Percentiles rank a stretch among this genome's conserved stretches.
These are phyloP conservation scores for Subacronicta megacephala DNA, from an alignment of 2,888 invertebrate genomes.

Conservation along the genomic window DNA sequence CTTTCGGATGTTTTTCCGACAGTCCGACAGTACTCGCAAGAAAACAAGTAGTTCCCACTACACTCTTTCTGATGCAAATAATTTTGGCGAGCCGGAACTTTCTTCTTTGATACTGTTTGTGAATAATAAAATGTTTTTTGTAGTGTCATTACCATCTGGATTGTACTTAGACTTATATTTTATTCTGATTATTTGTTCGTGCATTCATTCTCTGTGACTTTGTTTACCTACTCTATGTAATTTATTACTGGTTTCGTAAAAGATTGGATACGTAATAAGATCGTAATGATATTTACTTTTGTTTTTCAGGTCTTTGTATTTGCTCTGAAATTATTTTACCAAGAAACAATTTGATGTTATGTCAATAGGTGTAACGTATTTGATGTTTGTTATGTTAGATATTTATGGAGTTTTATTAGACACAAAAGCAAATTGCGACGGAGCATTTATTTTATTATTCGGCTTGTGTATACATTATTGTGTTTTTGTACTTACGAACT, in stretches of 20 bases:
- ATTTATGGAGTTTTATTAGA: conserved; percentile 4
- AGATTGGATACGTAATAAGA: conserved; percentile 10
- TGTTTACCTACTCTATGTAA: conserved; percentile 21
- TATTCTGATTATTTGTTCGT: conserved; percentile 44
- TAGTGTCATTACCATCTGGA: conserved; percentile 62
- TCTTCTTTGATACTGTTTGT: conserved; percentile 70
- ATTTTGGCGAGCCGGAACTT: conserved; percentile 71
- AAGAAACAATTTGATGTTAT: conserved; percentile 5
- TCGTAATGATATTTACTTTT: conserved; percentile 18
- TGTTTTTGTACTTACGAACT: neutral
- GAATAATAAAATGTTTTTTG: conserved; percentile 72
- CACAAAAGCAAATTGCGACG: neutral
- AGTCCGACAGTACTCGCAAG: conserved; percentile 57
- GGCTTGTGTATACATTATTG: neutral
- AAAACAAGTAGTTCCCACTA: conserved; percentile 70
- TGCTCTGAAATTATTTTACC: neutral
- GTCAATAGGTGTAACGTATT: conserved; percentile 11
- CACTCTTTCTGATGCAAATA: conserved; percentile 81
- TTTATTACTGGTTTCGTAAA: conserved; percentile 26
- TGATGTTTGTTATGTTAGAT: conserved; percentile 9
- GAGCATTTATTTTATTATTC: neutral
- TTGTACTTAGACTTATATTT: conserved; percentile 32
- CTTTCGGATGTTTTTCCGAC: conserved; percentile 66
- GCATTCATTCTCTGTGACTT: conserved; percentile 18
- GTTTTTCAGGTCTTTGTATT: conserved; percentile 24